Evolutionary conservation across 2,113 vertebrate species (phyloP), one percentile per base, ranked within the genome.

Genomic region (Ptilorrhoa leucosticta): DNA sequence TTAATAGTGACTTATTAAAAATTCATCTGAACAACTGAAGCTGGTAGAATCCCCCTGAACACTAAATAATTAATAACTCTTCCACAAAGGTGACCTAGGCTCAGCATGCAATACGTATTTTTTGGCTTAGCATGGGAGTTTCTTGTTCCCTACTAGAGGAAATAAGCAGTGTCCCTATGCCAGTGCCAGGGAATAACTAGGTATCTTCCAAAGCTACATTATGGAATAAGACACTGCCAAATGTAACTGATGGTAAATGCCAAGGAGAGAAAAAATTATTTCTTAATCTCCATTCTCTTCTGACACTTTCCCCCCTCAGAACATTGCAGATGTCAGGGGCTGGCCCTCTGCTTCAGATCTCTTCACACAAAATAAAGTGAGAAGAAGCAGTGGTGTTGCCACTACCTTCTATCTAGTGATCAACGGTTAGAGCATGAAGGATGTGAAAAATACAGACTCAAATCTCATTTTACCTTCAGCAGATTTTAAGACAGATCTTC

Each of bases 1-100:
- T 83, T 96, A 96, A 95, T 88, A 89, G 87, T 60, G 56, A 94
- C 92, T 94, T 95, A 96, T 96, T 96, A 96, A 95, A 96, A 96
- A 96, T 91, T 96, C 56, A 96, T 83, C 88, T 87, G 80, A 93
- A 90, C 79, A 93, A 93, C 78, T 86, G 92, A 91, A 96, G 69
- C 56, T 88, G 83, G 85, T 87, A 95, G 87, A 92, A 86, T 81
- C 76, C 76, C 76, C 78, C 88, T 81, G 79, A 93, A 93, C 61
- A 48, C 88, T 94, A 88, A 93, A 93, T 93, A 94, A 96, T 96
- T 92, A 94, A 95, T 89, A 94, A 87, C 35, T 75, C 72, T 82
- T 94, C 47, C 77, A 78, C 80, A 94, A 89, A 95, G 95, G 95
- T 96, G 94, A 96, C 96, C 91, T 89, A 90, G 76, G 76, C 88